Base-by-base conservation (phyloP, 2,888 invertebrate genomes). In the Venustoraphidia nigricollis region DNA sequence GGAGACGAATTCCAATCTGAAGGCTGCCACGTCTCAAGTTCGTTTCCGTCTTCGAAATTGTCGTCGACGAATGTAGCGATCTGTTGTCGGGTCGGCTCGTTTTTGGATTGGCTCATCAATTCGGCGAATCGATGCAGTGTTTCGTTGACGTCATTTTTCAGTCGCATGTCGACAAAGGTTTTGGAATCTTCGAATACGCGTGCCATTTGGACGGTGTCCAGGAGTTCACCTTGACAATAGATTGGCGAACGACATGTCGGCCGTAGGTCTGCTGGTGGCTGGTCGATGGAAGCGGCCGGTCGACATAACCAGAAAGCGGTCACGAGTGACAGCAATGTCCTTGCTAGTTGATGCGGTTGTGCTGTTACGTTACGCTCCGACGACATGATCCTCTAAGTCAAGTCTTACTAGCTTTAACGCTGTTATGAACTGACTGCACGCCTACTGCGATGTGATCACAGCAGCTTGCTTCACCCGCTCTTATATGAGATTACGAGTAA, bases 121-220 rank as follows among this genome's bases (percentile, higher is more conserved):
- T 60, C 56, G 1, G 73, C 63, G 58, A 83, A 85, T 39, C 70
- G 71, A 8, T 58, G 54, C 17, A 81, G 62, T 0, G 79, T 79
- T 47, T 66, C 68, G 51, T 73, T 69, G 52, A 77, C 74, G 43
- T 78, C 68, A 36, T 68, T 60, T 50, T 71, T 75, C 65, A 89
- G 71, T 53, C 78, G 76, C 66, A 83, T 76, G 61, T 91, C 89
- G 10, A 90, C 89, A 65, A 89, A 90, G 1, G 81, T 79, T 63
- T 90, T 91, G 36, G 87, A 88, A 63, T 91, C 90, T 9, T 68
- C 61, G 64, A 72, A 87, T 50, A 89, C 64, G 14, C 68, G 62
- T 0, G 81, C 72, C 62, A 75, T 67, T 64, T 89, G 87, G 3
- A 89, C 75, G 14, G 77, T 72, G 56, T 84, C 78, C 44, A 91